These are phyloP conservation scores for Macquaria ambigua DNA, from an alignment of 2,113 vertebrate genomes.

Conservation along the genomic window DNA sequence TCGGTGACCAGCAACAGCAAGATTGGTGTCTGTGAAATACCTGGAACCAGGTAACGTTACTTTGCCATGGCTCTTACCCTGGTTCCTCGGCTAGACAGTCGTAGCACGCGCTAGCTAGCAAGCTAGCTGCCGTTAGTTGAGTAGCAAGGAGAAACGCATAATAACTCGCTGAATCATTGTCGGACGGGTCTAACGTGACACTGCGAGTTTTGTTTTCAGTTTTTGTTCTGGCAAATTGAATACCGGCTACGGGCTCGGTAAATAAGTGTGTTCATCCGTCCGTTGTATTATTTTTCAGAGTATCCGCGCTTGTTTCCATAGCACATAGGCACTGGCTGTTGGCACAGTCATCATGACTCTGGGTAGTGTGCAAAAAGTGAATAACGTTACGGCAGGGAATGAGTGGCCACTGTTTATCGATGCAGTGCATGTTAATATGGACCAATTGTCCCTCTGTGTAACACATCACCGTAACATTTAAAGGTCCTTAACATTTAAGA, in stretches of 20 bases:
- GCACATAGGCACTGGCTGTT: constrained; percentile 65
- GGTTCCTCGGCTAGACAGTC: constrained; percentile 45
- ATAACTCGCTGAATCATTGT: constrained; percentile 87
- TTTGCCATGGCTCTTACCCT: constrained; percentile 38
- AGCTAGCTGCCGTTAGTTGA: constrained; percentile 70
- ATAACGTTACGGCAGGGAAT: constrained; percentile 63
- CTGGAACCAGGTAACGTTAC: constrained; percentile 1
- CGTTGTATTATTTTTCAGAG: constrained; percentile 39
- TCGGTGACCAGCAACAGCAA: neutral
- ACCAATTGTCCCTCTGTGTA: neutral
- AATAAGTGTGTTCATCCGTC: constrained; percentile 27
- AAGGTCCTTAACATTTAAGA: neutral
- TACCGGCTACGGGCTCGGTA: constrained; percentile 20
- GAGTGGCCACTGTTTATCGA: constrained; percentile 55
- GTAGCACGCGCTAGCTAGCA: constrained; percentile 78
- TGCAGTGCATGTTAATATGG: constrained; percentile 50
- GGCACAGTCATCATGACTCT: constrained; percentile 77
- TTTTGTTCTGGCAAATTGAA: constrained; percentile 43
- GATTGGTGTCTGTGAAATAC: constrained; percentile 28
- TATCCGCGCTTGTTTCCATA: constrained; percentile 72
- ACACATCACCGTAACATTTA: constrained; percentile 5
- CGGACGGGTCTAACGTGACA: constrained; percentile 77
- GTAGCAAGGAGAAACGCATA: constrained; percentile 76
- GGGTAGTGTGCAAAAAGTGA: constrained; percentile 82
- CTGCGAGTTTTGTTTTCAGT: constrained; percentile 68